Base-by-base conservation (phyloP, 1,140 invertebrate genomes). In the Drosophila saltans region DNA sequence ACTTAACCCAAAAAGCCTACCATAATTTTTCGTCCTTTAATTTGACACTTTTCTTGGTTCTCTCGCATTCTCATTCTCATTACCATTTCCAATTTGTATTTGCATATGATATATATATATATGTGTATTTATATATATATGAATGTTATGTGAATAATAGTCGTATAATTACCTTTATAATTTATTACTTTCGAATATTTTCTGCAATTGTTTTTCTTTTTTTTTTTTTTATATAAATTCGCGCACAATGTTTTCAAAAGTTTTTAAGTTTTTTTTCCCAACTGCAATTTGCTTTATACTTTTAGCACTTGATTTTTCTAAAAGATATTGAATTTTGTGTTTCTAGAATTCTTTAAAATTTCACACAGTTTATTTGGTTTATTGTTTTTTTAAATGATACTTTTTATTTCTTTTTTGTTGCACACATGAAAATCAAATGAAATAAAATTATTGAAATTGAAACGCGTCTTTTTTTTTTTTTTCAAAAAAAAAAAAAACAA, bases 11-110 rank as follows among this genome's bases (percentile, higher is more conserved):
- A 30, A 30, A 30, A 3, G 33, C 33, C 33, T 5, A 1, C 33
- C 33, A 76, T 85, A 82, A 85, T 75, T 82, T 86, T 79, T 75
- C 69, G 78, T 75, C 82, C 82, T 81, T 85, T 79, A 86, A 86
- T 85, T 81, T 79, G 75, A 86, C 75, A 81, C 81, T 81, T 81
- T 81, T 81, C 45, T 52, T 75, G 64, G 61, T 76, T 76, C 64
- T 70, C 76, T 60, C n/a, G 65, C 60, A 39, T 63, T 36, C 1
- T 36, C 33, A 68, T 63, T 65, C 55, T 30, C 71, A 63, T 64
- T 30, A 59, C 33, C 4, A 24, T 57, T 64, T 30, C 28, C 28
- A 30, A 16, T 30, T 30, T 30, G 4, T 30, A 30, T 30, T 30
- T 30, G 28, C 28, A 30, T 30, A 30, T 30, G 28, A 30, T 30